Base-by-base conservation (phyloP, 2,113 vertebrate genomes). In the Callipepla squamata region DNA sequence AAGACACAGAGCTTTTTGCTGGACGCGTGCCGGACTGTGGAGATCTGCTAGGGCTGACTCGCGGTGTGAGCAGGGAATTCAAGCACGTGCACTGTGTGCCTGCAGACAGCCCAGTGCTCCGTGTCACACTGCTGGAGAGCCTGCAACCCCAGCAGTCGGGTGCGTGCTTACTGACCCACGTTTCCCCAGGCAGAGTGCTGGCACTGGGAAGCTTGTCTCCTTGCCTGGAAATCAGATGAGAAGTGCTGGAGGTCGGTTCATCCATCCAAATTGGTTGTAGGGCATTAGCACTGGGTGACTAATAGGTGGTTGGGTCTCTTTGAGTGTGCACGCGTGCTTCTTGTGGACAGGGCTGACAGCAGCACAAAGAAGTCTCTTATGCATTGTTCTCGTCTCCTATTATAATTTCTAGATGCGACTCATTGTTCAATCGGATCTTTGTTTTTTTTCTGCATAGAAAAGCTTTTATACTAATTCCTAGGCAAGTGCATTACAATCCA, bases 211-310 rank as follows among this genome's bases (percentile, higher is more conserved):
- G 53, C 34, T 26, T 78, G 2, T 50, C 85, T 87, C 94, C 9
- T 6, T 44, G 89, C 87, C 69, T 44, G 93, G 79, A 92, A 83
- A 40, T 91, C 87, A 53, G 85, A 59, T 50, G 91, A 78, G 89
- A 83, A 90, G 91, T 80, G 90, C 68, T 88, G 89, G 20, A 78
- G 88, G 84, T 95, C 11, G 57, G 44, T 85, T 93, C 94, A 79
- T 22, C 65, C 68, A n/a, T 63, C 34, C 81, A 48, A 63, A 91
- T 62, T 74, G 57, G 80, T 94, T 58, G 36, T 44, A 53, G 92
- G 95, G 85, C 91, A 94, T 94, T 87, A 69, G 80, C 84, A 8
- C 47, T 72, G 88, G 30, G 82, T 90, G 92, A 92, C 89, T 95
- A 84, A 91, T 38, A 67, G 1, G 30, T 68, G 78, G 91, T 92